These are phyloP conservation scores for Belonocnema kinseyi DNA, from an alignment of 1,140 invertebrate genomes.

Conservation along the genomic window DNA sequence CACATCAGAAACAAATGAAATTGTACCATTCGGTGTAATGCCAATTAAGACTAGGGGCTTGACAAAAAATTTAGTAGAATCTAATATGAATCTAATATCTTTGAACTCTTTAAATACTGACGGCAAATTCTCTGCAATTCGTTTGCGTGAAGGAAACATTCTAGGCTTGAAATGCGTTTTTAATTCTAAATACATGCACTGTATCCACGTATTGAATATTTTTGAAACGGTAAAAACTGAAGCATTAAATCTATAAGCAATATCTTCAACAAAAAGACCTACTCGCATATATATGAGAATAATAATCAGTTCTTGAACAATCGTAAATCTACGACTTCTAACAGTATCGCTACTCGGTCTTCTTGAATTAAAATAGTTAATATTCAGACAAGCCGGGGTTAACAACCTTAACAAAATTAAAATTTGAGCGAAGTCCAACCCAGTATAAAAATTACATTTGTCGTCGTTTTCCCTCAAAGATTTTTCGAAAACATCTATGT, in stretches of 20 bases:
- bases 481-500: not conserved
- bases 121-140: constrained; percentile 36
- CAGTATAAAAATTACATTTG: constrained; percentile 35
- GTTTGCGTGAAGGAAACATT: constrained; percentile 43
- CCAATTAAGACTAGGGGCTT: no score
- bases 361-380: constrained; percentile 25
- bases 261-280: constrained; percentile 35
- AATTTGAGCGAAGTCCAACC: constrained; percentile 32
- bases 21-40: no score
- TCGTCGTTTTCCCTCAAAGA: constrained; percentile 2
- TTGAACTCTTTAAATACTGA: constrained; percentile 40
- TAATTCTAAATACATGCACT: constrained; percentile 45
- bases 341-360: not conserved
- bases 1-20: constrained; percentile 48
- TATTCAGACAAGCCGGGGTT: constrained; percentile 8
- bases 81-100: constrained; percentile 47
- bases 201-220: constrained; percentile 39
- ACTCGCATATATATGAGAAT: constrained; percentile 33
- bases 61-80: constrained; percentile 47
- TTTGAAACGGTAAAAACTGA: constrained; percentile 33
- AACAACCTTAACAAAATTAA: constrained; percentile 2
- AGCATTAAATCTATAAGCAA: constrained; percentile 39
- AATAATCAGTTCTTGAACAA: constrained; percentile 43
- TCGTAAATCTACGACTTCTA: constrained; percentile 32
- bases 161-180: constrained; percentile 33